Evolutionary conservation across 2,113 vertebrate species (phyloP).

Genomic region (Hippocampus abdominalis): DNA sequence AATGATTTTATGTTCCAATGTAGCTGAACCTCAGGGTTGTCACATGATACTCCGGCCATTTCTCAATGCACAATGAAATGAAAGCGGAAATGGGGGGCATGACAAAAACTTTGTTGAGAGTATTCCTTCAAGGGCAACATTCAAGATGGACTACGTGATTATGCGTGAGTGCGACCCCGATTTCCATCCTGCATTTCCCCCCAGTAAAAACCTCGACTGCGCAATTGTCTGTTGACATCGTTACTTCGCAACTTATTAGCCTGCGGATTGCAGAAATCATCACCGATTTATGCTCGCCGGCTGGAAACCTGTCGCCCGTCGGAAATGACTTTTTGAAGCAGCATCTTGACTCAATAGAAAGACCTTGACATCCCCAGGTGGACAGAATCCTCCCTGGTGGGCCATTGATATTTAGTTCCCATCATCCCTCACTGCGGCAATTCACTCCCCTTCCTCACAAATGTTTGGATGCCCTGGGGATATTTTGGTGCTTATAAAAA

Average conservation of each 20-base stretch:
- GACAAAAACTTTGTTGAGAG: background rate
- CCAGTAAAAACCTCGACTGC: slow-evolving; percentile 34
- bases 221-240: slow-evolving; percentile 53
- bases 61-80: slow-evolving; percentile 2
- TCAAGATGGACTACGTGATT: slow-evolving; percentile 42
- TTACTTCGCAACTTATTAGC: slow-evolving; percentile 16
- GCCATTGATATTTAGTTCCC: slow-evolving; percentile 9
- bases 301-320: background rate
- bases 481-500: slow-evolving; percentile 25
- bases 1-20: background rate
- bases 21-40: background rate
- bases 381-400: slow-evolving; percentile 9
- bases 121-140: slow-evolving; percentile 14
- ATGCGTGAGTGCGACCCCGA: slow-evolving; percentile 2
- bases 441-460: slow-evolving; percentile 7
- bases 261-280: slow-evolving; percentile 16
- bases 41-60: background rate
- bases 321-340: background rate
- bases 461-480: slow-evolving; percentile 28
- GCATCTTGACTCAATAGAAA: slow-evolving; percentile 6
- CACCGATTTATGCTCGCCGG: background rate
- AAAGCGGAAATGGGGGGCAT: slow-evolving; percentile 16
- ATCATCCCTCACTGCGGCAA: slow-evolving; percentile 17
- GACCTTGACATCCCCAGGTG: slow-evolving; percentile 7
- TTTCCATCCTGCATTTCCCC: slow-evolving; percentile 29